Base-by-base conservation (phyloP, 2,113 vertebrate species). In the Lampris incognitus region DNA sequence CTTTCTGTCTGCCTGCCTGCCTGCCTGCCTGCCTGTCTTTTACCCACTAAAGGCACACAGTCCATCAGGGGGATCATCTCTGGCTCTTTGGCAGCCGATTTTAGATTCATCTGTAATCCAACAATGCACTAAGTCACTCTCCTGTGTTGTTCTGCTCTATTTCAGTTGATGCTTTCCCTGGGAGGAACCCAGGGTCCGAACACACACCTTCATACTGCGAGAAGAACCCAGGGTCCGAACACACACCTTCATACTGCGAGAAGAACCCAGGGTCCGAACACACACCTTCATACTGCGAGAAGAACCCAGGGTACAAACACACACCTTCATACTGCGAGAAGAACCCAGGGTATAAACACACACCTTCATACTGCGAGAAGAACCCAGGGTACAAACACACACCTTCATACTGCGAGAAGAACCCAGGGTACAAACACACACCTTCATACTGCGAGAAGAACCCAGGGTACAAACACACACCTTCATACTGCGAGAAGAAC, bases 91-190 rank as follows among this genome's bases (percentile, higher is more conserved):
- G 55, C 57, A 54, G 44, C 82, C 77, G 75, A 72, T 72, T 85
- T 87, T 49, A 65, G 66, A 85, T 87, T 78, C 84, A 54, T 9
- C 52, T 71, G 40, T 72, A 81, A 73, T 68, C 52, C 64, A 46
- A 40, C 4, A 7, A n/a, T 52, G 59, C 42, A 41, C 57, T 79
- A 13, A 77, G 8, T 41, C 57, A 50, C 69, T 77, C 64, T 37
- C 9, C 3, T 74, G 40, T 76, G 73, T 49, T 76, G 46, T 72
- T 67, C 70, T 75, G 46, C 62, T 24, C 5, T 57, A 54, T 62
- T 44, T 50, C 50, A 79, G 64, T 69, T 63, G 73, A 69, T 36
- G 56, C 1, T 63, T 11, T 73, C 39, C 44, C 56, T 24, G 24
- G 24, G 63, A 58, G 70, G 42, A 65, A 44, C 36, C 71, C 62